Conservation (phyloP, 2,888 invertebrate genomes). For the Acheta domesticus region DNA sequence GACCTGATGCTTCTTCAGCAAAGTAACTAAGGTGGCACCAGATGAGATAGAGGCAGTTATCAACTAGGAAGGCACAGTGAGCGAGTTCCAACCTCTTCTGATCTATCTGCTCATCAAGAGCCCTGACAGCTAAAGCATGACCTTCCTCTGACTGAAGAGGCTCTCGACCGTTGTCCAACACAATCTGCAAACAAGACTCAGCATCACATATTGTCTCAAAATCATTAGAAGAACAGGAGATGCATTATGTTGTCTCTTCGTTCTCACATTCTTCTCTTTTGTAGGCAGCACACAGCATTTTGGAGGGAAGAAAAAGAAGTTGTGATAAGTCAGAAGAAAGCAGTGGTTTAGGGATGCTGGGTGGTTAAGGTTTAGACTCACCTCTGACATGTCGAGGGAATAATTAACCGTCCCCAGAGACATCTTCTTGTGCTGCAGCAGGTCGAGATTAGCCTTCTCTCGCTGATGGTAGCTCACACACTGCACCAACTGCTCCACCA, state of each 20-base stretch:
- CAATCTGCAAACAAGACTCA: conserved; percentile 27
- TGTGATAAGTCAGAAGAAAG: too few relatives aligned
- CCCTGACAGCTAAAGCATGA: conserved; percentile 41
- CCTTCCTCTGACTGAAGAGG: conserved; percentile 33
- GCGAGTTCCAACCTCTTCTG: conserved; percentile 60
- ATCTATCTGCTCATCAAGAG: conserved; percentile 53
- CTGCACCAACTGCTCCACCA: conserved; percentile 56
- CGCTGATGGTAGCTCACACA: conserved; percentile 56
- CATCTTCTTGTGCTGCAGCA: conserved; percentile 50
- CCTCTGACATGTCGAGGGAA: not conserved
- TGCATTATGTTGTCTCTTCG: too few relatives aligned
- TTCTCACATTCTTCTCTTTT: too few relatives aligned
- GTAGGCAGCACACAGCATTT: too few relatives aligned
- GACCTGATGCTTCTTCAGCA: not conserved
- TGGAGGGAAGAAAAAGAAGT: too few relatives aligned
- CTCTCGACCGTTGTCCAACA: not conserved
- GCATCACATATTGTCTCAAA: too few relatives aligned
- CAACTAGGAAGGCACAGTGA: conserved; percentile 63
- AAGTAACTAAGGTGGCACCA: conserved; percentile 73
- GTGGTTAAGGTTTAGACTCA: not conserved
- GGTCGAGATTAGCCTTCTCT: conserved; percentile 51
- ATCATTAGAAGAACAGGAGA: too few relatives aligned
- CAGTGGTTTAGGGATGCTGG: too few relatives aligned
- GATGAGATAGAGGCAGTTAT: conserved; percentile 68
- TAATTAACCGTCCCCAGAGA: conserved; percentile 43